Percentiles rank a stretch among this genome's conserved stretches.
These are phyloP conservation scores for Cynoglossus semilaevis DNA, from an alignment of 2,113 vertebrate species.

Conservation along the genomic window DNA sequence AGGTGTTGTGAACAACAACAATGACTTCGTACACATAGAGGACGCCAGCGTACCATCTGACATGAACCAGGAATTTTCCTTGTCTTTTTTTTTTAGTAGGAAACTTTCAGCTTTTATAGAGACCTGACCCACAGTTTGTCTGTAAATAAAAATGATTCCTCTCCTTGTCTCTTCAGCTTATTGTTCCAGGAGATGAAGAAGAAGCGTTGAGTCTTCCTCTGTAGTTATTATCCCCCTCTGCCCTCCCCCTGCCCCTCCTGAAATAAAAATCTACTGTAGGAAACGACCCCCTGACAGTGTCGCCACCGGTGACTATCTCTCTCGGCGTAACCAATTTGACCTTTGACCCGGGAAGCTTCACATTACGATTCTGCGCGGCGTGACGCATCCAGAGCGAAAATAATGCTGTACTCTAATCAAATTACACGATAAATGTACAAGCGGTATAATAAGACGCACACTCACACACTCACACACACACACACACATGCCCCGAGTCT, in stretches of 20 bases:
- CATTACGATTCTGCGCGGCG: not conserved
- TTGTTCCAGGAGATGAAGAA: too few species aligned
- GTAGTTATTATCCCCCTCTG: constrained; percentile 4
- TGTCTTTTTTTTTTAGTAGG: too few species aligned
- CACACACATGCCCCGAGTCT: constrained; percentile 23
- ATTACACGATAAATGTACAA: constrained; percentile 16
- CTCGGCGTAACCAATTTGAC: constrained; percentile 37
- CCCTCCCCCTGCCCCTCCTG: constrained; percentile 32
- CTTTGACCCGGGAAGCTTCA: constrained; percentile 25
- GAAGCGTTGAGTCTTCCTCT: not conserved
- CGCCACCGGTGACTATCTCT: constrained; percentile 19
- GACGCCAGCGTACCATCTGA: too few species aligned
- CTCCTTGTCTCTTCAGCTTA: too few species aligned
- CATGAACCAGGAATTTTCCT: too few species aligned
- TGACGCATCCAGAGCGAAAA: not conserved
- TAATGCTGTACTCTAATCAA: not conserved
- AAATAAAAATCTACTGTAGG: constrained; percentile 55
- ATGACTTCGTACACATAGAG: too few species aligned
- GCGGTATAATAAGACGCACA: not conserved
- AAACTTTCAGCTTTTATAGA: too few species aligned
- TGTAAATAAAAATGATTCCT: too few species aligned
- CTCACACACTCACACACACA: constrained; percentile 8
- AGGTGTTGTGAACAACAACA: too few species aligned
- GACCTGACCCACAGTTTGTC: too few species aligned
- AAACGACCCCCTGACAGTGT: constrained; percentile 36